These are phyloP conservation scores for Luperina testacea DNA, from an alignment of 2,888 invertebrate genomes.

Conservation along the genomic window DNA sequence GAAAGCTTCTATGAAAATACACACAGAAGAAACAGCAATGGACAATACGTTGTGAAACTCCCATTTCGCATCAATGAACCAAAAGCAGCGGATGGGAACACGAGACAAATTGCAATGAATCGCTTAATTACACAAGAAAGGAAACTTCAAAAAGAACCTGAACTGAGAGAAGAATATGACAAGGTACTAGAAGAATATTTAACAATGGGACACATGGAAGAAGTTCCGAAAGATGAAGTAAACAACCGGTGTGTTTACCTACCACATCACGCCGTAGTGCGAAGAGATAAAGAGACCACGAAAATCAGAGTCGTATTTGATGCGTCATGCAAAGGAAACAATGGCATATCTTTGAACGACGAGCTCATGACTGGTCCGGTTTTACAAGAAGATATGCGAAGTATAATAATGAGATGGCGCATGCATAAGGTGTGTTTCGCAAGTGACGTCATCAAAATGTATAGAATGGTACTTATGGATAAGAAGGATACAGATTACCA, in stretches of 20 bases:
- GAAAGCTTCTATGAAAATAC: constrained; percentile 17
- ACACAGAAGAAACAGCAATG: constrained; percentile 11
- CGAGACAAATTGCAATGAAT: constrained; percentile 16
- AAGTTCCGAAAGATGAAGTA: constrained; percentile 48
- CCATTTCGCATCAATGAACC: constrained; percentile 16
- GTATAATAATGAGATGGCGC: constrained; percentile 17
- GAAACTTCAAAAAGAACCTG: constrained; percentile 37
- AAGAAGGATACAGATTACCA: constrained; percentile 26
- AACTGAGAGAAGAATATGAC: constrained; percentile 46
- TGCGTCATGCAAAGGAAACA: constrained; percentile 19
- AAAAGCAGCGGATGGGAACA: constrained; percentile 16
- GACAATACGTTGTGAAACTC: constrained; percentile 19
- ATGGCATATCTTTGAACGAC: constrained; percentile 27
- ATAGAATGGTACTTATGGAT: constrained; percentile 59
- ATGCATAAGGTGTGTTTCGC: constrained; percentile 14
- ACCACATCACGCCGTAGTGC: constrained; percentile 20
- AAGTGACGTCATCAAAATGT: constrained; percentile 61
- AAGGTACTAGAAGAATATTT: constrained; percentile 62
- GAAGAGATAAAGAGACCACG: constrained; percentile 22
- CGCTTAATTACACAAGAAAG: constrained; percentile 25
- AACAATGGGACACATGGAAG: constrained; percentile 56
- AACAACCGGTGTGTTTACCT: constrained; percentile 21
- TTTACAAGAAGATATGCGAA: constrained; percentile 24
- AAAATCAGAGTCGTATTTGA: constrained; percentile 16
- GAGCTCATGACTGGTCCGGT: constrained; percentile 21